Conservation (phyloP, 2,113 vertebrate genomes). For the Rhinolophus sinicus region DNA sequence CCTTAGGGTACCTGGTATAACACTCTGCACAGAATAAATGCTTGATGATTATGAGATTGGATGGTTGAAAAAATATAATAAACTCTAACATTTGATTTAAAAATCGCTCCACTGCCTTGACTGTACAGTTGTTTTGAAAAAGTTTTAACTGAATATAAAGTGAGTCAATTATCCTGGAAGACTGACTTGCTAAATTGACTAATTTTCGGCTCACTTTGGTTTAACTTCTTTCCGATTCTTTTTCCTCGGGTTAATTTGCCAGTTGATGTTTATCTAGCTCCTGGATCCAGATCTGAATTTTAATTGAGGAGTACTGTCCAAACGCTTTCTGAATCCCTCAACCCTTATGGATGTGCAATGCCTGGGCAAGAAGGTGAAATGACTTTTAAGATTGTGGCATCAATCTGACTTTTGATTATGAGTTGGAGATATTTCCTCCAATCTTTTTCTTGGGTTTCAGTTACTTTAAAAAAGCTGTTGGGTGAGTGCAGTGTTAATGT, state of each 20-base stretch:
- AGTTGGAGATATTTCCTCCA: neutral
- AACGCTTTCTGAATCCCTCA: neutral
- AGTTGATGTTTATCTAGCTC: neutral
- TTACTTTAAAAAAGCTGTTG: neutral
- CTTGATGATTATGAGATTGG: neutral
- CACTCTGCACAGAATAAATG: neutral
- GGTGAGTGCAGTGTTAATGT: neutral
- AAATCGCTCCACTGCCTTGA: constrained; percentile 40
- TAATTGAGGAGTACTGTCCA: neutral
- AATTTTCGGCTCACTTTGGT: neutral
- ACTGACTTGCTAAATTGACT: constrained; percentile 13
- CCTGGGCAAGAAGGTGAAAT: neutral
- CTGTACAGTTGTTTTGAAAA: neutral
- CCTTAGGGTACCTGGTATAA: neutral
- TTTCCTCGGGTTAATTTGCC: neutral
- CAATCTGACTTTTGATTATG: constrained; percentile 14
- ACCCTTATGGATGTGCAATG: neutral
- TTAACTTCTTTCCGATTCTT: constrained; percentile 17
- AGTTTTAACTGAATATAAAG: neutral
- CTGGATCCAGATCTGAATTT: neutral
- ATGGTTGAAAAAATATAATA: neutral
- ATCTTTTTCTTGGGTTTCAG: neutral
- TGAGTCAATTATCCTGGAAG: neutral
- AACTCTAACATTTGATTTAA: constrained; percentile 53
- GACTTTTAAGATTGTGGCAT: neutral